These are phyloP conservation scores for Nesoenas mayeri DNA, from an alignment of 2,113 vertebrate species.

Conservation along the genomic window DNA sequence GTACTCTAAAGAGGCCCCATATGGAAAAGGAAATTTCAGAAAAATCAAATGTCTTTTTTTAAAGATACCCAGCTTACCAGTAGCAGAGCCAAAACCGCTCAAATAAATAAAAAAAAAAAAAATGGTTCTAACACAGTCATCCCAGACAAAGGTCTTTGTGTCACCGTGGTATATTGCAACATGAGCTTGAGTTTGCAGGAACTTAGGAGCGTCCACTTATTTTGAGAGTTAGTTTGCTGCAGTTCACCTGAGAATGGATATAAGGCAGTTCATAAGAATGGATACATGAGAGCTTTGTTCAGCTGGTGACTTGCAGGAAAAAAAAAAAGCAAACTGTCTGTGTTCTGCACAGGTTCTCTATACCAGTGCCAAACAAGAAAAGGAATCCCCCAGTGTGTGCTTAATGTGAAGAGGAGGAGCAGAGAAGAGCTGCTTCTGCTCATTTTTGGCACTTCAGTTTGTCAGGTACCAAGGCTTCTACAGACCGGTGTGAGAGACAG, in stretches of 20 bases:
- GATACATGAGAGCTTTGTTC: neutral
- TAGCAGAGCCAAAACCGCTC: neutral
- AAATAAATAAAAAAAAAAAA: neutral
- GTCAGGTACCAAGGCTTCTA: neutral
- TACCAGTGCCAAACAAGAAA: neutral
- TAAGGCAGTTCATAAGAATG: no score
- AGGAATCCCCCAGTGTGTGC: neutral
- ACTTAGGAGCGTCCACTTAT: neutral
- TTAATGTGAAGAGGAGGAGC: neutral
- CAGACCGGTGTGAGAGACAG: neutral
- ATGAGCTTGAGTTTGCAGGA: neutral
- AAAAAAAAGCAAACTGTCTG: neutral
- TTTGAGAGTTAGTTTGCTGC: neutral
- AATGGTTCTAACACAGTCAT: neutral
- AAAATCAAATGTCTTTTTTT: neutral
- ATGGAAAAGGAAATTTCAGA: neutral
- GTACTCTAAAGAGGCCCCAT: neutral
- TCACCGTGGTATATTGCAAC: neutral
- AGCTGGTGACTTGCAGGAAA: neutral
- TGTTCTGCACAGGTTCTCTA: neutral
- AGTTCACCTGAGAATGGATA: neutral
- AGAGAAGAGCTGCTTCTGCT: neutral
- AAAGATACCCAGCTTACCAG: neutral
- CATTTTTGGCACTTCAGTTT: neutral
- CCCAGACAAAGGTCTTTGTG: neutral